phyloP scores from a whole-genome alignment of 2,888 invertebrate genomes.

The Harmothoe impar region DNA sequence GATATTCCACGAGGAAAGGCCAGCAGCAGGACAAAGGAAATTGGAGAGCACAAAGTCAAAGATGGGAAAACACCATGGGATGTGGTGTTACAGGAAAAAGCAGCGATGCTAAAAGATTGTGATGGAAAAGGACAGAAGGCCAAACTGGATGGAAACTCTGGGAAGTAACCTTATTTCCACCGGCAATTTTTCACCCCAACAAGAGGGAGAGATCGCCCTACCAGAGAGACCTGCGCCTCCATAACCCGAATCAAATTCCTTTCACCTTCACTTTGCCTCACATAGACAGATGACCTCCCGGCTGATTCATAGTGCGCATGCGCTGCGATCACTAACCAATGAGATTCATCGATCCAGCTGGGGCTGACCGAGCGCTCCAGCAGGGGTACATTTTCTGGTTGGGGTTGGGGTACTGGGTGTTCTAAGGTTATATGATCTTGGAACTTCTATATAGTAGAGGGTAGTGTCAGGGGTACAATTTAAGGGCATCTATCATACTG shows the following conservation, averaged over 20 bases:
- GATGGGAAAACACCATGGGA: too few species aligned
- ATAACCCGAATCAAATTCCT: slow-evolving; percentile 4
- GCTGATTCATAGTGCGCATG: not conserved
- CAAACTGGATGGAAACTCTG: not conserved
- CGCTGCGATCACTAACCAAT: slow-evolving; percentile 4
- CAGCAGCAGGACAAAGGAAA: too few species aligned
- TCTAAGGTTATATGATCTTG: not conserved
- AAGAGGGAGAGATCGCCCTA: not conserved
- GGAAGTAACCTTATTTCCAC: not conserved
- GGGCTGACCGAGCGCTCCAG: too few species aligned
- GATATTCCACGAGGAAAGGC: too few species aligned
- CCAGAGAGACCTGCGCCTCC: slow-evolving; percentile 2
- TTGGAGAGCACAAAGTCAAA: too few species aligned
- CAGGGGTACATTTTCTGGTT: not conserved
- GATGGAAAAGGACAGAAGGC: not conserved
- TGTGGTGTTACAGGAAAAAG: too few species aligned
- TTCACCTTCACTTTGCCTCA: not conserved
- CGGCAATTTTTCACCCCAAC: not conserved
- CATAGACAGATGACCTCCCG: not conserved
- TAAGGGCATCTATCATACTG: too few species aligned
- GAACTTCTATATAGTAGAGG: too few species aligned
- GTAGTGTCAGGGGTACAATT: too few species aligned
- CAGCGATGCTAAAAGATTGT: too few species aligned
- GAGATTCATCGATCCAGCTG: not conserved
- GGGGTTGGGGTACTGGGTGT: not conserved